A percentile compares a stretch with the other conserved stretches of the same genome.
phyloP scores from a whole-genome alignment of 2,113 vertebrate species.

The Daboia siamensis region DNA sequence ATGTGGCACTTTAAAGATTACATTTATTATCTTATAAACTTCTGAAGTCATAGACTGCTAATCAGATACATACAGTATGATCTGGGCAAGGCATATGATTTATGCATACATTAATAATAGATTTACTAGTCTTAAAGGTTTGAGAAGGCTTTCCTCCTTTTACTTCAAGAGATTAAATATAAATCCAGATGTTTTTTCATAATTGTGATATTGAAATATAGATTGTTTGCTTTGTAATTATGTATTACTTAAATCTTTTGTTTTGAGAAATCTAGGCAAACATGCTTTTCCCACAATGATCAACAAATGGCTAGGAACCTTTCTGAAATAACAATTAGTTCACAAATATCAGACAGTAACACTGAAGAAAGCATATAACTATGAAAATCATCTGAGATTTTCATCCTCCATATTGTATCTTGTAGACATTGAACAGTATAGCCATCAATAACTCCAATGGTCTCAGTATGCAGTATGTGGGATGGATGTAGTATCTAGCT shows the following conservation, averaged over 20 bases:
- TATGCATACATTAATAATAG: background rate
- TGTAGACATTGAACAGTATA: background rate
- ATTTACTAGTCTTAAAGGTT: background rate
- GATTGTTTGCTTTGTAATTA: background rate
- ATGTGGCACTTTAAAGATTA: background rate
- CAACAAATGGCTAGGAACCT: background rate
- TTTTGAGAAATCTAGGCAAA: background rate
- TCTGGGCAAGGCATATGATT: background rate
- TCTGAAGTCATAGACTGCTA: background rate
- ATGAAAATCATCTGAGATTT: background rate
- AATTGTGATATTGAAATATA: background rate
- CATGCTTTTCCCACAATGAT: background rate
- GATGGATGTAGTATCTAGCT: background rate
- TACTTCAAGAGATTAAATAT: background rate
- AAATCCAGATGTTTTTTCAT: background rate
- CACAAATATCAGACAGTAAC: background rate
- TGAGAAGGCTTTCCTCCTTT: background rate
- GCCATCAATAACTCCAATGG: background rate
- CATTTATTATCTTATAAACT: background rate
- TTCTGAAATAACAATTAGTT: background rate
- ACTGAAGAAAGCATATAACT: background rate
- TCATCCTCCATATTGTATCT: background rate
- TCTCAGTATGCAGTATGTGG: background rate
- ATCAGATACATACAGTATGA: background rate
- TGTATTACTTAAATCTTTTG: background rate